Percentiles rank a stretch among this genome's conserved stretches.
Conservation (phyloP, 1,140 invertebrate species). For the Pseudomyrmex pallidus region DNA sequence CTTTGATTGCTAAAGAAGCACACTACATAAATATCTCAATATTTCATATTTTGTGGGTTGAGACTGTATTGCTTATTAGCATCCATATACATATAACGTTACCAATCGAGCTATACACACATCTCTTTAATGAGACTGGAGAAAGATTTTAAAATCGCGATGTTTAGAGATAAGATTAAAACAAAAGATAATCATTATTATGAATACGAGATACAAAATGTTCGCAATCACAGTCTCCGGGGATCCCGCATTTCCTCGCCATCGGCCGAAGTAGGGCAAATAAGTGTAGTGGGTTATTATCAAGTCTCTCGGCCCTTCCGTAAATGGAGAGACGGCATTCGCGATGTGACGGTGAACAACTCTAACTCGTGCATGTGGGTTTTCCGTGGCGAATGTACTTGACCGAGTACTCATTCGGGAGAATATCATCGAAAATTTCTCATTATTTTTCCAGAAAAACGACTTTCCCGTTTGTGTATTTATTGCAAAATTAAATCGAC, state of each 20-base stretch:
- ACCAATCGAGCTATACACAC: neutral
- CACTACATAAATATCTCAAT: too few species aligned
- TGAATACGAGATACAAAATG: conserved; percentile 37
- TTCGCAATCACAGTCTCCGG: conserved; percentile 38
- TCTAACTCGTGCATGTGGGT: conserved; percentile 21
- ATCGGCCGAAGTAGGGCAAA: conserved; percentile 68
- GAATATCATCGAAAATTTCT: conserved; percentile 10
- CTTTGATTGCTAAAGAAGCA: too few species aligned
- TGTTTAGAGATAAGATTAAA: neutral
- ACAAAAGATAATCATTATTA: conserved; percentile 64
- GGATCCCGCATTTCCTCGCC: conserved; percentile 59
- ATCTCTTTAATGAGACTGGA: conserved; percentile 1
- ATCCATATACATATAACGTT: neutral
- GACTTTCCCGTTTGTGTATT: neutral
- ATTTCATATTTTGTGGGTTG: too few species aligned
- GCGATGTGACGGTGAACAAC: conserved; percentile 60
- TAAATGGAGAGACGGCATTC: conserved; percentile 76
- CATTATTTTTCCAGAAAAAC: neutral
- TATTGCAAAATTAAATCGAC: neutral
- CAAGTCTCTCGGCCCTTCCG: conserved; percentile 69
- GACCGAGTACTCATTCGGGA: conserved; percentile 26
- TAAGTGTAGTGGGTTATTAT: conserved; percentile 73
- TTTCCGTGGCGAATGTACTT: conserved; percentile 38
- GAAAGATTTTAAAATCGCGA: neutral
- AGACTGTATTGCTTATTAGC: too few species aligned